A percentile compares a stretch with the other conserved stretches of the same genome.
Conservation (phyloP, 2,888 invertebrate genomes). For the Linyphia triangularis region DNA sequence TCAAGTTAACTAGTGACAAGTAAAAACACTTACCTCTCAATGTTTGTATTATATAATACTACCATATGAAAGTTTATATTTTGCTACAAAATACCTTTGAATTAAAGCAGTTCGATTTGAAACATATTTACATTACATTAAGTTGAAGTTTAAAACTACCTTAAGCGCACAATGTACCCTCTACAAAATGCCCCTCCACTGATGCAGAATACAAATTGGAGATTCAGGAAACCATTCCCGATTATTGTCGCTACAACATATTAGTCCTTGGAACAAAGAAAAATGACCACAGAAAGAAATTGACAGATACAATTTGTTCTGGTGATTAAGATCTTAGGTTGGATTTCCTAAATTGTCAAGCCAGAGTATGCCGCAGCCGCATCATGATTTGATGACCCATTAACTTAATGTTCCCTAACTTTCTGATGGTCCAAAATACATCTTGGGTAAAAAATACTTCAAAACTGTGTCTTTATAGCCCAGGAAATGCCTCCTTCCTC, state of each 20-base stretch:
- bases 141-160: too few relatives aligned
- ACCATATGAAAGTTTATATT: too few relatives aligned
- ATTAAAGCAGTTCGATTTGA: too few relatives aligned
- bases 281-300: conserved; percentile 68
- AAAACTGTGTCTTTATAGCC: conserved; percentile 67
- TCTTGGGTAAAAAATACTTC: conserved; percentile 58
- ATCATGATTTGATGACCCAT: conserved; percentile 74
- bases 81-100: too few relatives aligned
- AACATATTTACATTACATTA: too few relatives aligned
- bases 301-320: conserved; percentile 74
- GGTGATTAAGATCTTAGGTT: conserved; percentile 73
- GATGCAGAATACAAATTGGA: conserved; percentile 63
- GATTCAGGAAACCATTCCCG: conserved; percentile 46
- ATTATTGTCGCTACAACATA: conserved; percentile 49
- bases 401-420: conserved; percentile 70
- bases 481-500: conserved; percentile 8
- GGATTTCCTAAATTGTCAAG: conserved; percentile 70
- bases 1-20: too few relatives aligned
- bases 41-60: too few relatives aligned
- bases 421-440: conserved; percentile 55
- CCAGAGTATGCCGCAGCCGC: conserved; percentile 30
- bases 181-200: background rate
- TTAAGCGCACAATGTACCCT: too few relatives aligned
- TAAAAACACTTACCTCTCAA: too few relatives aligned
- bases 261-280: conserved; percentile 33